phyloP scores from a whole-genome alignment of 1,140 invertebrate genomes.

The Zaprionus ornatus region DNA sequence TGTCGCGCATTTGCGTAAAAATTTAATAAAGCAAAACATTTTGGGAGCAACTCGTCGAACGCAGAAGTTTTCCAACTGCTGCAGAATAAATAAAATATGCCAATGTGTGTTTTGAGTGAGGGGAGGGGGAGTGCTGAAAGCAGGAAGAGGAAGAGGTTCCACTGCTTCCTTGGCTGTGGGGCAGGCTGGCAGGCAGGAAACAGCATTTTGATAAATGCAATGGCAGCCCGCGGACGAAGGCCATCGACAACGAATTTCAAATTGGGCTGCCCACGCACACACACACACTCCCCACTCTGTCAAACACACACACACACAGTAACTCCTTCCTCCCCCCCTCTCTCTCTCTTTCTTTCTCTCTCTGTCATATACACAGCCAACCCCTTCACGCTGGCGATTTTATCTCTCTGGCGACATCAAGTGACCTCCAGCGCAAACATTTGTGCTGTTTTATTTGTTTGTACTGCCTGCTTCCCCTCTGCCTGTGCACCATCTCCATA shows the following conservation, averaged over 20 bases:
- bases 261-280: conserved; percentile 49
- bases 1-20: conserved; percentile 77
- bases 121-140: not conserved
- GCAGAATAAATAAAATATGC: conserved; percentile 33
- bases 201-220: conserved; percentile 76
- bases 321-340: not conserved
- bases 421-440: conserved; percentile 40
- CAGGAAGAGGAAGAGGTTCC: not conserved
- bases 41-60: conserved; percentile 48
- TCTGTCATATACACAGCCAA: not conserved
- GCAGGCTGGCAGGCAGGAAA: conserved; percentile 49
- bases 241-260: conserved; percentile 72
- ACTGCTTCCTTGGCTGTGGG: conserved; percentile 10
- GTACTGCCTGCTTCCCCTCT: conserved; percentile 7
- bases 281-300: not conserved
- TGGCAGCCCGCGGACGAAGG: conserved; percentile 38
- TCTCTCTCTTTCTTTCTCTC: not conserved
- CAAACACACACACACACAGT: not conserved
- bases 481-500: not conserved
- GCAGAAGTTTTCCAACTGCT: conserved; percentile 8
- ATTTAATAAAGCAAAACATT: conserved; percentile 79
- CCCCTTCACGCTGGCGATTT: conserved; percentile 36
- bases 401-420: conserved; percentile 70
- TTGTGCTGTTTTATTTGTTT: conserved; percentile 51
- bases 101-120: conserved; percentile 6